Evolutionary conservation across 2,113 vertebrate species (phyloP).

Genomic region (Panurus biarmicus): DNA sequence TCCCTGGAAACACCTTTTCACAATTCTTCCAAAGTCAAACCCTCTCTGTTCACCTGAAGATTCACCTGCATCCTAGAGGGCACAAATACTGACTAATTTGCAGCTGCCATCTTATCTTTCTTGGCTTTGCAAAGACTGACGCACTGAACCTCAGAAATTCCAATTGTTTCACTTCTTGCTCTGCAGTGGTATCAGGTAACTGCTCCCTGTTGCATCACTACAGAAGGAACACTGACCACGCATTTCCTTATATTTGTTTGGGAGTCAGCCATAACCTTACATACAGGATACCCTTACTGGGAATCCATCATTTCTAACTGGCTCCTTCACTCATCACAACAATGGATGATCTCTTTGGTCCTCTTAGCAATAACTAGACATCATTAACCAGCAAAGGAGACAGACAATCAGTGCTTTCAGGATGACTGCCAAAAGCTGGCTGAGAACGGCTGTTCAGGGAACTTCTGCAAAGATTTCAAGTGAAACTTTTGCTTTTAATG

Average conservation of each 20-base stretch:
- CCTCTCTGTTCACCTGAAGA: background rate
- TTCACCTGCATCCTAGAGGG: background rate
- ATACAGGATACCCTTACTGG: background rate
- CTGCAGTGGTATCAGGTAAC: background rate
- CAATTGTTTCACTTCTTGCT: background rate
- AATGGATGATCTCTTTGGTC: background rate
- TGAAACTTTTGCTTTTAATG: background rate
- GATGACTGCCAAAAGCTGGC: background rate
- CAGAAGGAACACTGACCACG: rapidly evolving
- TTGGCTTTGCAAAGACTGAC: background rate
- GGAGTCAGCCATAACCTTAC: background rate
- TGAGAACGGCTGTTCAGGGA: background rate
- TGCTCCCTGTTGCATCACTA: background rate
- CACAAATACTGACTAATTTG: background rate
- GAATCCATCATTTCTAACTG: background rate
- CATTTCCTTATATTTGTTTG: background rate
- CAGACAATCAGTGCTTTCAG: background rate
- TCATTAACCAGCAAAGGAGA: background rate
- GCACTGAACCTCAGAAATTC: background rate
- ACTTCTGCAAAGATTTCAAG: background rate
- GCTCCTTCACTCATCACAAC: background rate
- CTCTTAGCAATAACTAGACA: background rate
- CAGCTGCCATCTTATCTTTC: background rate
- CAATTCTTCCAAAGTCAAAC: background rate
- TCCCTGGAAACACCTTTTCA: background rate